These are phyloP conservation scores for Yponomeuta sedellus DNA, from an alignment of 2,888 invertebrate species.

Conservation along the genomic window DNA sequence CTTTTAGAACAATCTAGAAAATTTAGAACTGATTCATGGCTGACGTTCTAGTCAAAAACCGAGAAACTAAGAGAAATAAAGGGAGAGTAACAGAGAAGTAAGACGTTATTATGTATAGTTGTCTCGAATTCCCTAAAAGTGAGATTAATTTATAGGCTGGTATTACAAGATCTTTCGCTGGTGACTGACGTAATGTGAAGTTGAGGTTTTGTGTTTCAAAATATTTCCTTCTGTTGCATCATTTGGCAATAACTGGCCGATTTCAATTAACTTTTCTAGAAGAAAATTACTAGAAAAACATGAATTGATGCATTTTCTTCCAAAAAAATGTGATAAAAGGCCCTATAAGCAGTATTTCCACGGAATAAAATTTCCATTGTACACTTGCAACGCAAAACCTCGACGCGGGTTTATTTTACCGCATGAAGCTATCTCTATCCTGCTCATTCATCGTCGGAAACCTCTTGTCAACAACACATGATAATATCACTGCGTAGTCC, in stretches of 20 bases:
- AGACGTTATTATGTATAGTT: too few relatives aligned
- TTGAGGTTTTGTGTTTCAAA: slow-evolving; percentile 70
- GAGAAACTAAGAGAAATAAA: too few relatives aligned
- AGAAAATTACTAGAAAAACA: slow-evolving; percentile 2
- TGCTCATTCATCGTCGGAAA: slow-evolving; percentile 49
- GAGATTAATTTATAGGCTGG: slow-evolving; percentile 28
- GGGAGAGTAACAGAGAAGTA: too few relatives aligned
- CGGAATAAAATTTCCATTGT: slow-evolving; percentile 39
- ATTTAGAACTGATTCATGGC: too few relatives aligned
- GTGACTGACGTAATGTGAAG: slow-evolving; percentile 30
- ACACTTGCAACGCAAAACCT: slow-evolving; percentile 68
- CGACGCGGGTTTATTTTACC: slow-evolving; percentile 38
- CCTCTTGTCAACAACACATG: slow-evolving; percentile 59
- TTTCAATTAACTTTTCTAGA: slow-evolving; percentile 2
- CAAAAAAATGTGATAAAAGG: neutral
- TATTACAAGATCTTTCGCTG: slow-evolving; percentile 37
- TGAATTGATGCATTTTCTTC: neutral
- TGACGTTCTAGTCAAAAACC: too few relatives aligned
- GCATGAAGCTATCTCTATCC: slow-evolving; percentile 39
- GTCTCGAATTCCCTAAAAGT: slow-evolving; percentile 22
- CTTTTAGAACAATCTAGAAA: too few relatives aligned
- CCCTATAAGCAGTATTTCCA: neutral
- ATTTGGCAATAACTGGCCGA: slow-evolving; percentile 23
- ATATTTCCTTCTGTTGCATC: slow-evolving; percentile 37
- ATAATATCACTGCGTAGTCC: slow-evolving; percentile 70